A percentile compares a stretch with the other conserved stretches of the same genome.
Evolutionary conservation across 2,797 vertebrate genomes (phyloP).

Genomic region (Cygnus olor): DNA sequence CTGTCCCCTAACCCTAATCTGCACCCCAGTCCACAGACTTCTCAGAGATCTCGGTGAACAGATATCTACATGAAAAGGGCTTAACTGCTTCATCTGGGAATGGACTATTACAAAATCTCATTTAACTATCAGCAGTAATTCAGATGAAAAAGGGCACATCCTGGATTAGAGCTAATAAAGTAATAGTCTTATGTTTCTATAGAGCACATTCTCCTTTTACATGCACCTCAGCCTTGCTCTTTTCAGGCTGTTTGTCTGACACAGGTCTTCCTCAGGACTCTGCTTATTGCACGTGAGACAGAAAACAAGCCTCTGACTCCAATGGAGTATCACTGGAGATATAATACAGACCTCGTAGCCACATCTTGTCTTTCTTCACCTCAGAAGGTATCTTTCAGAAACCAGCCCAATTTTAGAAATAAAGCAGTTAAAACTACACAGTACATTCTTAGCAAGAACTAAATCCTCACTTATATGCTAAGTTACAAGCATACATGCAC

Average conservation of each 20-base stretch:
- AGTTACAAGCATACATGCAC: neutral
- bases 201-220: neutral
- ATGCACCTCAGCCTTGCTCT: neutral
- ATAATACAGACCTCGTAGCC: neutral
- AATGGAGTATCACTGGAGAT: neutral
- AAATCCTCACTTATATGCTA: neutral
- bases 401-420: neutral
- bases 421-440: neutral
- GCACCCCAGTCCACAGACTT: neutral
- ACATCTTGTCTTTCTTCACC: neutral
- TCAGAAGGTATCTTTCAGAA: neutral
- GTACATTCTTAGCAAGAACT: neutral
- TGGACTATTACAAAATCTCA: neutral
- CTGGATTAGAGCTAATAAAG: neutral
- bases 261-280: neutral
- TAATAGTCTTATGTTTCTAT: neutral
- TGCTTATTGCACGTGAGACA: neutral
- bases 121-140: neutral
- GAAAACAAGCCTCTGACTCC: neutral
- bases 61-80: too few relatives aligned
- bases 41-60: neutral
- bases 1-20: neutral
- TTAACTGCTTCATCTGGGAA: neutral
- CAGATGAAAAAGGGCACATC: neutral
- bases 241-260: neutral